Conservation (phyloP, 2,797 vertebrate species). For the Spondyliosoma cantharus region DNA sequence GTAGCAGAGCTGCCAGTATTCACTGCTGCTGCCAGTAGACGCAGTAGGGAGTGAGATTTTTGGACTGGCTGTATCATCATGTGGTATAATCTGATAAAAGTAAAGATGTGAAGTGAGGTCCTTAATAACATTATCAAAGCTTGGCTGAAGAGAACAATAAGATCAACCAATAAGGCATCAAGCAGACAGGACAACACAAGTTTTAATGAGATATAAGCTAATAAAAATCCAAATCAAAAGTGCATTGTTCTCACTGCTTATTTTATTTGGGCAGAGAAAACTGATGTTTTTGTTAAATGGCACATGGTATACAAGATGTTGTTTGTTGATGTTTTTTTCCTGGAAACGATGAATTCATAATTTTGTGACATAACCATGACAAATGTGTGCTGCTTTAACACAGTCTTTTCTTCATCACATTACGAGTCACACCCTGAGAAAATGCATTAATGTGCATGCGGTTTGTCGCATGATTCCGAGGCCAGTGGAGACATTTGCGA, state of each 20-base stretch:
- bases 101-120: constrained; percentile 52
- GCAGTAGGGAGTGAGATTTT: constrained; percentile 32
- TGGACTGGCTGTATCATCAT: constrained; percentile 38
- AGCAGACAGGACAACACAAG: constrained; percentile 11
- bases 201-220: constrained; percentile 36
- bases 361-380: constrained; percentile 12
- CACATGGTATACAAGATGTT: constrained; percentile 5
- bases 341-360: constrained; percentile 24
- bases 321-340: not conserved
- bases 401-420: constrained; percentile 14
- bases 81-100: constrained; percentile 60
- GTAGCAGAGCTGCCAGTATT: constrained; percentile 31
- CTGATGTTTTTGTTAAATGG: constrained; percentile 21
- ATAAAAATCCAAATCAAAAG: constrained; percentile 33
- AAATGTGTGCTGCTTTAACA: constrained; percentile 6
- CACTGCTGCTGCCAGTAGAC: constrained; percentile 37
- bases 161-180: constrained; percentile 32
- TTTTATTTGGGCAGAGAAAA: constrained; percentile 36
- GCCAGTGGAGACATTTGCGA: constrained; percentile 5
- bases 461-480: constrained; percentile 30
- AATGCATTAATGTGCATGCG: not conserved
- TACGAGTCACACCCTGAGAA: not conserved
- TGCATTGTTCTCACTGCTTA: constrained; percentile 30
- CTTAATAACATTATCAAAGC: constrained; percentile 60
- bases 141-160: constrained; percentile 12